Evolutionary conservation across 2,797 vertebrate species (phyloP).

Genomic region (Lepilemur ruficaudatus): DNA sequence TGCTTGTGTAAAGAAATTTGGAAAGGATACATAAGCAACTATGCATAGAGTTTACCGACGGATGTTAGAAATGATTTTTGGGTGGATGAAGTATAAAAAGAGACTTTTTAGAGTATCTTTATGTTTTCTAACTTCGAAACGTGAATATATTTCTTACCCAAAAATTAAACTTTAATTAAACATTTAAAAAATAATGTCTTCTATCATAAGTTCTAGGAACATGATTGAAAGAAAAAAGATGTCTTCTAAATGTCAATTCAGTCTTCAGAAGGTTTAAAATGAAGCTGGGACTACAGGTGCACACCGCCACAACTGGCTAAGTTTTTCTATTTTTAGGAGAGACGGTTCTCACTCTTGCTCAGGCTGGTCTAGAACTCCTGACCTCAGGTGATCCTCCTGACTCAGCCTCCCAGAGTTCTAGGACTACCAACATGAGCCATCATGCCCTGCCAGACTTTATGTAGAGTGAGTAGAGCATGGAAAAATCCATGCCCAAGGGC

Average conservation of each 20-base stretch:
- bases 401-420: no score
- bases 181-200: background rate
- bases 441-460: background rate
- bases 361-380: no score
- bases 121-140: background rate
- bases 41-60: background rate
- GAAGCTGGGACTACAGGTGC: background rate
- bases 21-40: background rate
- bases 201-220: background rate
- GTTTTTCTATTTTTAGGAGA: no score
- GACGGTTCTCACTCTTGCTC: no score
- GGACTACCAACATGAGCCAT: no score
- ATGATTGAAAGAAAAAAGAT: background rate
- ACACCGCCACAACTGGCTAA: no score
- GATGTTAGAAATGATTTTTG: background rate
- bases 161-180: background rate
- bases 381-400: no score
- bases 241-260: background rate
- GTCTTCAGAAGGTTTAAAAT: background rate
- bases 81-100: background rate
- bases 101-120: background rate
- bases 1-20: background rate
- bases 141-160: background rate
- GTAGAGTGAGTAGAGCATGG: background rate
- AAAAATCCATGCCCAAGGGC: background rate